These are phyloP conservation scores for Lordiphosa clarofinis DNA, from an alignment of 1,140 invertebrate genomes.

Conservation along the genomic window DNA sequence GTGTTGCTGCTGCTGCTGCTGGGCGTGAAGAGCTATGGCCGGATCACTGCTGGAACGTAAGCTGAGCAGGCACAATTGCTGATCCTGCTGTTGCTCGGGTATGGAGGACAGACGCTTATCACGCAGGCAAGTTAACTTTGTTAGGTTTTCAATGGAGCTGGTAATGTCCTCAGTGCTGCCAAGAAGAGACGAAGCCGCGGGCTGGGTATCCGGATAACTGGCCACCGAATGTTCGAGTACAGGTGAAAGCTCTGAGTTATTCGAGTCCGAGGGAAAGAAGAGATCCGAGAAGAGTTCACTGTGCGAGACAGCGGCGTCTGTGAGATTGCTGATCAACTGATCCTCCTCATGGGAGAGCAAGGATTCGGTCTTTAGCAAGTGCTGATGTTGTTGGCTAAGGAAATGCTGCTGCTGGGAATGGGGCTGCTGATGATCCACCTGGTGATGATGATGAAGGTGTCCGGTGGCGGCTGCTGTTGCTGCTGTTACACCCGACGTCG, in stretches of 20 bases:
- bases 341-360: constrained; percentile 71
- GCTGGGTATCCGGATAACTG: constrained; percentile 49
- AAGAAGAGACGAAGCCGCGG: constrained; percentile 35
- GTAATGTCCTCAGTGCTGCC: constrained; percentile 64
- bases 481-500: constrained; percentile 26
- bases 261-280: constrained; percentile 74
- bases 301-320: constrained; percentile 62
- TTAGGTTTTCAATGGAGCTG: constrained; percentile 71
- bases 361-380: constrained; percentile 44
- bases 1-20: constrained; percentile 44
- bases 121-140: constrained; percentile 73
- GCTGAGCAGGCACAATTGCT: constrained; percentile 62
- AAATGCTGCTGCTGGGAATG: constrained; percentile 33
- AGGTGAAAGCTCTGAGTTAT: constrained; percentile 70
- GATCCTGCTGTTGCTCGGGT: constrained; percentile 75
- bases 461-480: constrained; percentile 32
- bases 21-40: constrained; percentile 67
- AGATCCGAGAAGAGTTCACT: constrained; percentile 74
- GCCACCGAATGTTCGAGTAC: constrained; percentile 41
- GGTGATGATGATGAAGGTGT: constrained; percentile 38
- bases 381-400: constrained; percentile 27
- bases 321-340: constrained; percentile 70
- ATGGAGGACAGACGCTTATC: constrained; percentile 80
- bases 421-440: constrained; percentile 27
- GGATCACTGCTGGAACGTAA: constrained; percentile 78